phyloP scores from a whole-genome alignment of 2,888 invertebrate species.

The Andricus quercusramuli region DNA sequence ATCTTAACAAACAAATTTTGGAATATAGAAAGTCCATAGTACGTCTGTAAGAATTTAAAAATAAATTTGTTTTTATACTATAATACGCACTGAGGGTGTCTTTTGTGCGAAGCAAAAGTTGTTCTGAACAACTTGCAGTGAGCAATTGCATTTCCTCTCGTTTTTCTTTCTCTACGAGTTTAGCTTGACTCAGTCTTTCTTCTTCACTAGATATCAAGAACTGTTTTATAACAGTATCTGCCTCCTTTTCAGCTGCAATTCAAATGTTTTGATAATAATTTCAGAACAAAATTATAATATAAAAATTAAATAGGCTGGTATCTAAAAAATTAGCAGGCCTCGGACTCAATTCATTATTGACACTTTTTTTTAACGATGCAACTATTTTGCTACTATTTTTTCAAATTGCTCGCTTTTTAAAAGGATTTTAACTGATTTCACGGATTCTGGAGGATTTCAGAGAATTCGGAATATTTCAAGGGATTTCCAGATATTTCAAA shows the following conservation, averaged over 20 bases:
- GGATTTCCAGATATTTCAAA: too few species aligned
- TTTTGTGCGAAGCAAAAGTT: slow-evolving; percentile 81
- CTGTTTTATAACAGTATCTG: slow-evolving; percentile 84
- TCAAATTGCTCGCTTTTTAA: too few species aligned
- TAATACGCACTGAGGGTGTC: slow-evolving; percentile 81
- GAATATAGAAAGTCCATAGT: not conserved
- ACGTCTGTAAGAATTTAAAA: too few species aligned
- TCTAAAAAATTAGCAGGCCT: too few species aligned
- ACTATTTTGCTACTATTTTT: too few species aligned
- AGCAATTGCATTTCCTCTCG: slow-evolving; percentile 84
- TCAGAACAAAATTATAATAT: not conserved
- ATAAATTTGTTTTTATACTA: not conserved
- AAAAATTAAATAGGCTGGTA: too few species aligned
- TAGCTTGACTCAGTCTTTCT: slow-evolving; percentile 82
- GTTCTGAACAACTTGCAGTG: slow-evolving; percentile 80
- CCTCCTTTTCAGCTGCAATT: slow-evolving; percentile 82
- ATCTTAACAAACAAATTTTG: not conserved
- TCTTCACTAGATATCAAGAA: slow-evolving; percentile 82
- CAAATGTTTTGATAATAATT: not conserved
- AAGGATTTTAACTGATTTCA: too few species aligned
- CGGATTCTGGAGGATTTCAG: too few species aligned
- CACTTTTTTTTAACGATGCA: too few species aligned
- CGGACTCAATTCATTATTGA: too few species aligned
- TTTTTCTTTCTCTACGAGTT: slow-evolving; percentile 84
- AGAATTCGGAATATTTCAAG: too few species aligned